Evolutionary conservation across 2,797 vertebrate species (phyloP), one percentile per base, ranked within the genome.

Genomic region (Triplophysa yarkandensis): DNA sequence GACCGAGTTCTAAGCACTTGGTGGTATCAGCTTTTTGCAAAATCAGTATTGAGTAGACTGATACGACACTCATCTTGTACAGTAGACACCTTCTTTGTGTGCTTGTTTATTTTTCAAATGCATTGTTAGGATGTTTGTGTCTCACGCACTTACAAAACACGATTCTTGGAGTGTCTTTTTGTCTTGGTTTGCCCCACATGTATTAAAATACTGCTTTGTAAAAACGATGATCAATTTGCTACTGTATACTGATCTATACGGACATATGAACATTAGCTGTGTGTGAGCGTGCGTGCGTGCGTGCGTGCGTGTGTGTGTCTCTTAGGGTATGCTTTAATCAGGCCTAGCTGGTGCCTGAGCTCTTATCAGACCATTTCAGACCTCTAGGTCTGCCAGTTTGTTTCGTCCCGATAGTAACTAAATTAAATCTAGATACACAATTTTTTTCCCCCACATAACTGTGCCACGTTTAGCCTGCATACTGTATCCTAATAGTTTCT

Each of bases 381-480:
- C 85, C 86, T 85, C 80, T 71, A 71, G 82, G 81, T 66, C 78
- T 76, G 75, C 73, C 81, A 82, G 84, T 82, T 83, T 85, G 84
- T 83, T 78, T 60, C 41, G 64, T 50, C 70, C 82, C 71, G 85
- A 85, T 86, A 87, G 84, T 54, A 62, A 81, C 83, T 83, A 87
- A 86, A 86, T 88, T 82, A 86, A 87, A 88, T 85, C 84, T 83
- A 84, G 82, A 86, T 85, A 63, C 78, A 74, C 77, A 83, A 85
- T 83, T 78, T 70, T 77, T 80, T 77, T 43, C 79, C 73, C 81
- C 74, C 74, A 71, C 77, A 83, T 83, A 83, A 84, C 80, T 82
- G 76, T 73, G 32, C 41, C 36, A 39, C 48, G 66, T 81, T 78
- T 61, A 25, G 65, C 65, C 30, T 36, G 19, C 32, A 79, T 79